Percentiles rank a stretch among this genome's conserved stretches.
Conservation (phyloP, 2,888 invertebrate genomes). For the Ditula angustiorana region DNA sequence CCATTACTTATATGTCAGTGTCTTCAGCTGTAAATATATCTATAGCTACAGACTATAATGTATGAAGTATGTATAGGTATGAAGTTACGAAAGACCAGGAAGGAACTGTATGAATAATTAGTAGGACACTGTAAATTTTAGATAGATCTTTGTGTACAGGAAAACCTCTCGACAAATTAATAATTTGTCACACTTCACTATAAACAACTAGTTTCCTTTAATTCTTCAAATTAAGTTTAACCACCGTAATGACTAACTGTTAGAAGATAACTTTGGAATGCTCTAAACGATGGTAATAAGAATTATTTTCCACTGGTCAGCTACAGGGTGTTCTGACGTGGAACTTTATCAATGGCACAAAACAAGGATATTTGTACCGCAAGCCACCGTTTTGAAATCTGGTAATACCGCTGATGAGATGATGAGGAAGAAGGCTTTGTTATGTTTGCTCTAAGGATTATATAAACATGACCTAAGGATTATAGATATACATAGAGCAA, state of each 20-base stretch:
- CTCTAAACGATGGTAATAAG: background rate
- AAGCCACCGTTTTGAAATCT: constrained; percentile 8
- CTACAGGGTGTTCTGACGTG: background rate
- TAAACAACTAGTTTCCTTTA: constrained; percentile 25
- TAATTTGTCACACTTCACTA: background rate
- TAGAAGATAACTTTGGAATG: background rate
- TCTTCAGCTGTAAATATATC: too few species aligned
- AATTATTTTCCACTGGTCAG: background rate
- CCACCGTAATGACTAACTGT: background rate
- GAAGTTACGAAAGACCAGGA: constrained; percentile 3
- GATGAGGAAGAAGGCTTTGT: constrained; percentile 8
- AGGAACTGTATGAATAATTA: background rate
- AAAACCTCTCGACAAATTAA: constrained; percentile 1
- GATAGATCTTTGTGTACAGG: background rate
- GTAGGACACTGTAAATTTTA: background rate
- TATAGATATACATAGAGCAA: too few species aligned
- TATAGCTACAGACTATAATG: too few species aligned
- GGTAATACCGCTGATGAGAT: constrained; percentile 2
- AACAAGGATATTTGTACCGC: background rate
- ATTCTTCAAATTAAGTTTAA: constrained; percentile 17
- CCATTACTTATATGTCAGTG: too few species aligned
- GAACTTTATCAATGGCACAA: constrained; percentile 5
- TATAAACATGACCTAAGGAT: too few species aligned
- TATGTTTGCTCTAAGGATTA: too few species aligned
- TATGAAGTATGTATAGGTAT: background rate